Conservation (phyloP, 2,797 vertebrate species). For the Halcyon badia region DNA sequence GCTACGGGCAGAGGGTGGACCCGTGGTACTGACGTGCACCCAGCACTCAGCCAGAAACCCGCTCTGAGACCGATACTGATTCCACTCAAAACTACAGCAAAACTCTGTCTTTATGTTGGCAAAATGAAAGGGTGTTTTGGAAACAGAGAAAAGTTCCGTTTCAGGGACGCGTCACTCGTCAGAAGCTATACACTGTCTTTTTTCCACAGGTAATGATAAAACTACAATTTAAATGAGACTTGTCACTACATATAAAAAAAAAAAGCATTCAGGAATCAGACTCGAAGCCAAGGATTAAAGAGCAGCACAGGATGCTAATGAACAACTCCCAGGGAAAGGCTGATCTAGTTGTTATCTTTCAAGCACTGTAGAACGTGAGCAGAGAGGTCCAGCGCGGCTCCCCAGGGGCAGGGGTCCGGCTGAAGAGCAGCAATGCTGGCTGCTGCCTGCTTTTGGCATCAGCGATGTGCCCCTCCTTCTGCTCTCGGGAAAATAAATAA, state of each 20-base stretch:
- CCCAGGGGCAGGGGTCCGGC: background rate
- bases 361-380: background rate
- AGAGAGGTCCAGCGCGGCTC: background rate
- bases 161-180: rapidly evolving
- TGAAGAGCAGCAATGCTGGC: background rate
- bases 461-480: background rate
- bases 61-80: rapidly evolving
- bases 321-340: background rate
- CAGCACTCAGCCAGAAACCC: background rate
- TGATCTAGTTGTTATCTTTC: background rate
- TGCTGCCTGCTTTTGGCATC: background rate
- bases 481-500: background rate
- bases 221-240: background rate
- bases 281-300: background rate
- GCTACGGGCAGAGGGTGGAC: rapidly evolving
- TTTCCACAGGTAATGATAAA: background rate
- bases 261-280: background rate
- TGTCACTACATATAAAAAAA: background rate
- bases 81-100: background rate
- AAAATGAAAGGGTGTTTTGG: background rate
- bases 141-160: rapidly evolving
- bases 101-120: background rate
- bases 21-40: rapidly evolving
- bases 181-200: rapidly evolving
- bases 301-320: background rate